A percentile compares a stretch with the other conserved stretches of the same genome.
These are phyloP conservation scores for Sphaeramia orbicularis DNA, from an alignment of 2,797 vertebrate species.

Conservation along the genomic window DNA sequence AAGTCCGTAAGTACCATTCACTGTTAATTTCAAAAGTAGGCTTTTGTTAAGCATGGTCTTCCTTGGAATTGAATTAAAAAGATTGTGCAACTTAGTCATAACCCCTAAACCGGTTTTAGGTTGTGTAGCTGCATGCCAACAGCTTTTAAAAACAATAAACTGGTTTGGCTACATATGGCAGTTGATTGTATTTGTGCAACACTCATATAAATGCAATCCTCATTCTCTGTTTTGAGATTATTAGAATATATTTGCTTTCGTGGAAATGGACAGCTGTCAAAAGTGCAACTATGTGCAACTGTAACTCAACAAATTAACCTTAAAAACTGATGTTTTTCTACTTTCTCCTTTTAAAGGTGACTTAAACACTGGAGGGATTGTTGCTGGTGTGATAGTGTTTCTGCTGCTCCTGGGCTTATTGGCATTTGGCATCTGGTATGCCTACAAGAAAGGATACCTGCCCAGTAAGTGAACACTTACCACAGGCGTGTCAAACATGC, in stretches of 20 bases:
- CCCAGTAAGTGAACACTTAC: constrained; percentile 84
- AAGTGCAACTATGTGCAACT: not conserved
- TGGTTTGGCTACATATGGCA: constrained; percentile 18
- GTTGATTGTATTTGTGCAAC: not conserved
- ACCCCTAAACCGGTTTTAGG: not conserved
- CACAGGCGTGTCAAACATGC: too few relatives aligned
- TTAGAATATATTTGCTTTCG: not conserved
- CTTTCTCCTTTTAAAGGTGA: constrained; percentile 81
- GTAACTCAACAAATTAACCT: constrained; percentile 4
- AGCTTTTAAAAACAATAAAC: not conserved
- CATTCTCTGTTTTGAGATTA: not conserved
- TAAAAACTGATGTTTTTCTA: not conserved
- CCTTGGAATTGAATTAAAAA: not conserved
- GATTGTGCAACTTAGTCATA: not conserved
- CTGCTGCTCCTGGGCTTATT: constrained; percentile 86
- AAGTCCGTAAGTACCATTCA: constrained; percentile 86
- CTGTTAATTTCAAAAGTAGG: not conserved
- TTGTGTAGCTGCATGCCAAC: not conserved
- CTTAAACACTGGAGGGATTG: constrained; percentile 90
- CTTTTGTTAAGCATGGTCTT: not conserved
- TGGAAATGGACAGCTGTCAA: too few relatives aligned
- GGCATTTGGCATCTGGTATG: constrained; percentile 89
- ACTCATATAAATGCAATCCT: not conserved
- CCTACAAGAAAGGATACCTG: constrained; percentile 90
- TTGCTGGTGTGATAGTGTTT: constrained; percentile 88